Base-by-base conservation (phyloP, 2,797 vertebrate genomes). In the Tadarida brasiliensis region DNA sequence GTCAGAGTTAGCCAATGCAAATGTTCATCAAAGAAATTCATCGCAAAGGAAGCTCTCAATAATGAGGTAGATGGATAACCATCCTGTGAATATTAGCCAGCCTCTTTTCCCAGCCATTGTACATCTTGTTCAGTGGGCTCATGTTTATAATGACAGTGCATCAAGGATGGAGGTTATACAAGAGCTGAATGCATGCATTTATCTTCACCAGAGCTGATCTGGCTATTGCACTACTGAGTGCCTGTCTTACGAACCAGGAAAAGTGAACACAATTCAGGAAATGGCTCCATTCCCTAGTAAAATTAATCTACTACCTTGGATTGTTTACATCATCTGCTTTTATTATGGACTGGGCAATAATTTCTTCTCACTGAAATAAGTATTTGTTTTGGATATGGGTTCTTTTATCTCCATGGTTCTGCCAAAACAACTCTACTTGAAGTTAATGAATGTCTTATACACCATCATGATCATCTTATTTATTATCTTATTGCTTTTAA, bases 1-100 rank as follows among this genome's bases (percentile, higher is more conserved):
- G 39, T 26, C 22, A 89, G 12, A 59, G 16, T 87, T 91, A 65
- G 65, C 8, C 76, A 57, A 28, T 70, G 39, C 61, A 39, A 57
- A 93, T 83, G 8, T 90, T 85, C 51, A 82, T 47, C 19, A 35
- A 88, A 90, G 51, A 85, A 92, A 73, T 35, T 22, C 22, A 80
- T 61, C 39, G 33, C n/a, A 54, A 63, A 67, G 49, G 33, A 67
- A 35, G 15, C 2, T 65, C 6, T 95, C 71, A 47, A 22, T 87
- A 59, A 93, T 84, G n/a, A 78, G 19, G 51, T 70, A 70, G 51
- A 44, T 57, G 57, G 22, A 47, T 47, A 56, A 16, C 51, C 10
- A 26, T 70, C n/a, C 28, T 88, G 7, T 51, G 70, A 65, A 6
- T 86, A 82, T 81, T 57, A 83, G n/a, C 28, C 11, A 54, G 51